Evolutionary conservation across 2,113 vertebrate genomes (phyloP), one percentile per base, ranked within the genome.

Genomic region (Vireo altiloquus): DNA sequence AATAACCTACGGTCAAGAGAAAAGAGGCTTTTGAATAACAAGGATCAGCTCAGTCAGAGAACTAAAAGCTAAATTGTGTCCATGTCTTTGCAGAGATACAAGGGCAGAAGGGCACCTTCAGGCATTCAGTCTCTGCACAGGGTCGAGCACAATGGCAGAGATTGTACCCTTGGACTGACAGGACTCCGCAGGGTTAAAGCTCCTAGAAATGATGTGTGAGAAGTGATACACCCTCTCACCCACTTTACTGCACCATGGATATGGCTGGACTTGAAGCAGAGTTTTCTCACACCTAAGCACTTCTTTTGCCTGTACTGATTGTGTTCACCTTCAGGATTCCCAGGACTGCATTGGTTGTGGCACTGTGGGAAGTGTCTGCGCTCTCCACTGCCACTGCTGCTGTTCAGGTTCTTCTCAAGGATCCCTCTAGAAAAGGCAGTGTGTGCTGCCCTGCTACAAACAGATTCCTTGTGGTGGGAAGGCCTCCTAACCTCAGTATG

Each of bases 51-150:
- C 66, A 52, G 30, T 3, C 1, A 1, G 60, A 56, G 42, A 72
- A 71, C 54, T 80, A 78, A 93, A 63, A 93, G 65, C 71, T 82
- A 76, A 92, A 96, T 18, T 60, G 90, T 78, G 44, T 77, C 94
- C 64, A 19, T 84, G 59, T 37, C 87, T 88, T 75, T 82, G 46
- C 64, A 75, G 87, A 74, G 53, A 90, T n/a, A 40, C 31, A 28
- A 53, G 95, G 82, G 82, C 90, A 92, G 90, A 68, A 78, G 82
- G 92, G 69, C 69, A 71, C 44, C 56, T 84, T 68, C 37, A 78
- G 71, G 71, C 91, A 83, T 40, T 65, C n/a, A 7, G 52, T 33
- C 44, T 33, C 60, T 3, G 54, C 52, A 6, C 19, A 49, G 50
- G 15, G 35, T 50, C 0, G 3, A 69, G 40, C 61, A 96, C 88